phyloP scores from a whole-genome alignment of 2,113 vertebrate species.

The Sturnus vulgaris region DNA sequence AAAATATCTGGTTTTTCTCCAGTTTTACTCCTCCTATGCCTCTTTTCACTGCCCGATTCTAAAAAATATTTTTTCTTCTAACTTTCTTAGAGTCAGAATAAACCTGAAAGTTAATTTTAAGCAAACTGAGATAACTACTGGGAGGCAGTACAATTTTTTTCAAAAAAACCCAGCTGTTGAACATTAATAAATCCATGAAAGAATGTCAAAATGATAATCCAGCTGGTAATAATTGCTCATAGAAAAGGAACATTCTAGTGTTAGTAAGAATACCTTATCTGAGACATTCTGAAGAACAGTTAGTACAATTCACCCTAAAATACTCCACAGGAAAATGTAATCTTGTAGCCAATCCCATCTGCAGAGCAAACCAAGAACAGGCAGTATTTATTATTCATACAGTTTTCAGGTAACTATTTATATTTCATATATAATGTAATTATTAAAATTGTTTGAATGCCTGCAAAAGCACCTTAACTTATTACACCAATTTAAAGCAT shows the following conservation, averaged over 20 bases:
- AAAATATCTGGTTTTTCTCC: not conserved
- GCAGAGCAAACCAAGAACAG: not conserved
- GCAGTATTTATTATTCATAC: not conserved
- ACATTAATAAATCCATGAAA: not conserved
- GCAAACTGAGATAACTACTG: not conserved
- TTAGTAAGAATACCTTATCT: not conserved
- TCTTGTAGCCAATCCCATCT: not conserved
- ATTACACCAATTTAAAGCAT: not conserved
- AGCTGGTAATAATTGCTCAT: not conserved
- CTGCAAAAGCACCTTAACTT: not conserved
- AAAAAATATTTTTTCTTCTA: not conserved
- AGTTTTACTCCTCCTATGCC: not conserved
- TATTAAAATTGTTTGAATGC: not conserved
- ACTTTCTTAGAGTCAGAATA: not conserved
- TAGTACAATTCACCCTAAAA: not conserved
- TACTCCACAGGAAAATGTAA: not conserved
- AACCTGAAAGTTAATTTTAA: not conserved
- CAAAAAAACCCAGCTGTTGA: not conserved
- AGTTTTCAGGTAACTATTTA: not conserved
- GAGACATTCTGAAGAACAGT: not conserved
- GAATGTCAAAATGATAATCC: not conserved
- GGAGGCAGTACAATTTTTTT: not conserved
- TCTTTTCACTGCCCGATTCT: not conserved
- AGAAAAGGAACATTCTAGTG: not conserved
- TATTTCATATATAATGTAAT: not conserved